Conservation (phyloP, 2,888 invertebrate genomes). For the Plebejus melissa region DNA sequence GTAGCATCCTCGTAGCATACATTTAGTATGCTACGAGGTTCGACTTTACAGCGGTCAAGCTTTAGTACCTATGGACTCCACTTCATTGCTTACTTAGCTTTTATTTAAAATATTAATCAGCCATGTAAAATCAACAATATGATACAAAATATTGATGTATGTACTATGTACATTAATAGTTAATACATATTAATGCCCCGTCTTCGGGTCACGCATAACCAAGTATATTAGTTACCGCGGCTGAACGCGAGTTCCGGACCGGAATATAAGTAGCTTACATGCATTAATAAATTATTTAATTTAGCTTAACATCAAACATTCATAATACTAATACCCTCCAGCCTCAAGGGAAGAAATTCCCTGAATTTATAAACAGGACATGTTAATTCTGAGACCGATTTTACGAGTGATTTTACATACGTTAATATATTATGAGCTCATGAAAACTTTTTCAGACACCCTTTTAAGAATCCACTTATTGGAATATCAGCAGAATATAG, state of each 20-base stretch:
- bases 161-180: background rate
- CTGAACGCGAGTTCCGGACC: conserved; percentile 11
- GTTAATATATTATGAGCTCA: conserved; percentile 7
- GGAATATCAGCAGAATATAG: background rate
- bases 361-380: conserved; percentile 23
- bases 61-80: too few relatives aligned
- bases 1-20: too few relatives aligned
- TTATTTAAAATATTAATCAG: too few relatives aligned
- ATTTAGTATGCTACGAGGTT: too few relatives aligned
- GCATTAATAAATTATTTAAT: conserved; percentile 19
- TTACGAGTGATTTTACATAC: conserved; percentile 14
- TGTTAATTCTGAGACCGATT: conserved; percentile 17
- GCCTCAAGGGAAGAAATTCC: conserved; percentile 10
- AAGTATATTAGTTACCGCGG: background rate
- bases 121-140: background rate
- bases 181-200: conserved; percentile 2
- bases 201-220: conserved; percentile 15
- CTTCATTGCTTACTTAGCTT: too few relatives aligned
- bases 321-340: conserved; percentile 14
- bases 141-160: background rate
- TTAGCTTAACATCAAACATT: conserved; percentile 22
- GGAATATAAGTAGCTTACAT: conserved; percentile 22
- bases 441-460: background rate
- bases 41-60: too few relatives aligned
- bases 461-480: background rate